Evolutionary conservation across 2,797 vertebrate species (phyloP).

Genomic region (Artibeus lituratus): DNA sequence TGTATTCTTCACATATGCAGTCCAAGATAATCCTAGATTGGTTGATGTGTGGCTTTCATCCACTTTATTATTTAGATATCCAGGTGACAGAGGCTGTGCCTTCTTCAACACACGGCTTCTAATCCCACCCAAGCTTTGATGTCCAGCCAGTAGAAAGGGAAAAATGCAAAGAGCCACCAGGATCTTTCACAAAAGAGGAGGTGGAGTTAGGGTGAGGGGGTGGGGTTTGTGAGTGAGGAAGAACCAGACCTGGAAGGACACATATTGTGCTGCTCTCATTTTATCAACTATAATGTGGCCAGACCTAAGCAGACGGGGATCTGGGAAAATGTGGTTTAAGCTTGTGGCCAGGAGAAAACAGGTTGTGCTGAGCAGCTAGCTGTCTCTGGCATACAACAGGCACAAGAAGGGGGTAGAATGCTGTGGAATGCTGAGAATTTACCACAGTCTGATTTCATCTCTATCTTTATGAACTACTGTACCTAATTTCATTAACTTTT

Average conservation of each 20-base stretch:
- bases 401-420: rapidly evolving
- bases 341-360: neutral
- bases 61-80: neutral
- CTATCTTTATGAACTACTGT: neutral
- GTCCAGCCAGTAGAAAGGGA: neutral
- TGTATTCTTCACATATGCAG: neutral
- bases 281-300: neutral
- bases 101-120: neutral
- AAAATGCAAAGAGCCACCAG: neutral
- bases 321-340: neutral
- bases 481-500: neutral
- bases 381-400: neutral
- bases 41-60: neutral
- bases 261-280: neutral
- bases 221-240: neutral
- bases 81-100: neutral
- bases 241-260: rapidly evolving
- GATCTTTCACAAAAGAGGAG: neutral
- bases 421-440: neutral
- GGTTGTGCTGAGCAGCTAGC: neutral
- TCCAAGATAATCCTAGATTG: neutral
- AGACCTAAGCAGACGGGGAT: neutral
- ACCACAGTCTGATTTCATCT: neutral
- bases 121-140: neutral
- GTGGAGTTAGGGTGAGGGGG: neutral